These are phyloP conservation scores for Drosophila malerkotliana DNA, from an alignment of 1,140 invertebrate genomes.

Conservation along the genomic window DNA sequence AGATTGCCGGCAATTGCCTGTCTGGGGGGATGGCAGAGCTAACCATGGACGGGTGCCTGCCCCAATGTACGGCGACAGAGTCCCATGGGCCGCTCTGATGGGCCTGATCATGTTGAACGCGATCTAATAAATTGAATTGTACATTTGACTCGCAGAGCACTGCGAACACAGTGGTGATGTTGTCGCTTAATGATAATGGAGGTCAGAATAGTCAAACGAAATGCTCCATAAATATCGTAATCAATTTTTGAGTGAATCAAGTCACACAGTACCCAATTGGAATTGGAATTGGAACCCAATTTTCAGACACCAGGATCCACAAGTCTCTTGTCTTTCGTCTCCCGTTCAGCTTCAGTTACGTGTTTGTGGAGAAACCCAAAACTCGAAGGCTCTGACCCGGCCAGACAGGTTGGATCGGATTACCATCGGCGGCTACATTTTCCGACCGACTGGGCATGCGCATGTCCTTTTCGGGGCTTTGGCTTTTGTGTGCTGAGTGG, in stretches of 20 bases:
- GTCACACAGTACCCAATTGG: constrained; percentile 29
- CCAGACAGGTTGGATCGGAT: constrained; percentile 65
- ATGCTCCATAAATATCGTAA: constrained; percentile 78
- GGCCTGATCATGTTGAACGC: constrained; percentile 62
- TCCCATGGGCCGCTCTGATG: constrained; percentile 25
- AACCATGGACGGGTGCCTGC: background rate
- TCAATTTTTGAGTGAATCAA: constrained; percentile 60
- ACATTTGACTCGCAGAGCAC: constrained; percentile 68
- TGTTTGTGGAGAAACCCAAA: constrained; percentile 46
- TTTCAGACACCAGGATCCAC: constrained; percentile 22
- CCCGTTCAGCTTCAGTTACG: constrained; percentile 56
- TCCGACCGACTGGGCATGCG: constrained; percentile 74
- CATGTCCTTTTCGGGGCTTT: constrained; percentile 66
- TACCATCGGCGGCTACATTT: constrained; percentile 69
- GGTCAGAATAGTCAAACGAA: constrained; percentile 79
- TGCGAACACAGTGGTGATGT: constrained; percentile 8
- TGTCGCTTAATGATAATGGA: constrained; percentile 76
- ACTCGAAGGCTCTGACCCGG: constrained; percentile 27
- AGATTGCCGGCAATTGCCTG: constrained; percentile 69
- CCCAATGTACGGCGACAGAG: constrained; percentile 8
- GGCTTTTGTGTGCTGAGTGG: background rate
- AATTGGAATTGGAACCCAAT: constrained; percentile 62
- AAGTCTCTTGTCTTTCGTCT: constrained; percentile 4
- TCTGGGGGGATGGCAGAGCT: background rate
- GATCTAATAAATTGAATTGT: constrained; percentile 82